Evolutionary conservation across 2,113 vertebrate species (phyloP).

Genomic region (Leptodactylus fuscus): DNA sequence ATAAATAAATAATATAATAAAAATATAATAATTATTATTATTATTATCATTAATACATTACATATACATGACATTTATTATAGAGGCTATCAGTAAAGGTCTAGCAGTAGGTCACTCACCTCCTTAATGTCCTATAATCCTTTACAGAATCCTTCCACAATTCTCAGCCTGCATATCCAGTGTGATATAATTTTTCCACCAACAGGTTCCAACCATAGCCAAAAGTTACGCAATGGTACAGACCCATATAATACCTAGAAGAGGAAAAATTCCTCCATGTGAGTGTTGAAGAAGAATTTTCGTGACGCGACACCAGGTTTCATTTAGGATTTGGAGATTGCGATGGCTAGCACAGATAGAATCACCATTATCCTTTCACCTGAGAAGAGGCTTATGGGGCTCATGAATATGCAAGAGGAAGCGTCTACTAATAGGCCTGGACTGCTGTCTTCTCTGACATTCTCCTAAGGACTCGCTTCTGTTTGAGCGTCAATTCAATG

Average conservation of each 20-base stretch:
- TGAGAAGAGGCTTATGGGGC: constrained; percentile 67
- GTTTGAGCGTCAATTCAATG: background rate
- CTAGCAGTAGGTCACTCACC: constrained; percentile 14
- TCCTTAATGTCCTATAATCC: constrained; percentile 15
- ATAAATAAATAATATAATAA: too few species aligned
- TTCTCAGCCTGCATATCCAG: constrained; percentile 54
- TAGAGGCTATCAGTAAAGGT: too few species aligned
- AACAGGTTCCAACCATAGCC: constrained; percentile 60
- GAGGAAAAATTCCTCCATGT: constrained; percentile 59
- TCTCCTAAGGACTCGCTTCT: background rate
- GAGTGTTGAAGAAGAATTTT: constrained; percentile 68
- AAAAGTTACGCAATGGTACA: constrained; percentile 44
- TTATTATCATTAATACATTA: too few species aligned
- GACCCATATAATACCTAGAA: constrained; percentile 25
- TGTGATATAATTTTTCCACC: constrained; percentile 33
- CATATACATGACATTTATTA: too few species aligned
- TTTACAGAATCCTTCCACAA: background rate
- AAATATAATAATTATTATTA: too few species aligned
- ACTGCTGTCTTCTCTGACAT: background rate
- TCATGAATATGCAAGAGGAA: constrained; percentile 31
- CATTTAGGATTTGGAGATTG: constrained; percentile 72
- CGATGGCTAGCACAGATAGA: constrained; percentile 71
- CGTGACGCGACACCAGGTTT: constrained; percentile 74
- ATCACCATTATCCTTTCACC: constrained; percentile 69
- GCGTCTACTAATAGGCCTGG: background rate